Evolutionary conservation across 2,888 invertebrate species (phyloP).

Genomic region (Dioctria rufipes): DNA sequence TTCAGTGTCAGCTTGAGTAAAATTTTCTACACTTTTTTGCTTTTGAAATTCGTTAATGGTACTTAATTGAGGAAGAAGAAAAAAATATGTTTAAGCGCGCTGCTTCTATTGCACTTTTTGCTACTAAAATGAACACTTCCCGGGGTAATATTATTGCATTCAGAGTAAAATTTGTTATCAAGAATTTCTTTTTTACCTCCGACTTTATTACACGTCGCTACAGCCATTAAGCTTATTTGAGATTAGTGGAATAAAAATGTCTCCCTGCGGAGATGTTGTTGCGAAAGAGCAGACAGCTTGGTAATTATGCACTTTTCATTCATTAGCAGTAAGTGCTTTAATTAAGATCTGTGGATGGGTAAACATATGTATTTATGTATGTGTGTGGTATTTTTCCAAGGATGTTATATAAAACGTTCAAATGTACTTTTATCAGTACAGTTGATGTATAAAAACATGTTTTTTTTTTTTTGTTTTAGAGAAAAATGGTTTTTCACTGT

Average conservation of each 20-base stretch:
- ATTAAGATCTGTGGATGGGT: slow-evolving; percentile 4
- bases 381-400: too few relatives aligned
- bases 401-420: too few relatives aligned
- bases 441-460: too few relatives aligned
- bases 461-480: too few relatives aligned
- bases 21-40: neutral
- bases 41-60: neutral
- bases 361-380: too few relatives aligned
- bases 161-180: neutral
- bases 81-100: neutral
- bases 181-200: neutral
- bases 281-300: neutral
- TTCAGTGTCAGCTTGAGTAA: neutral
- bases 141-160: neutral
- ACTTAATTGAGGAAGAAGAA: neutral
- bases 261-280: neutral
- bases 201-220: neutral
- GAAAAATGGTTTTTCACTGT: too few relatives aligned
- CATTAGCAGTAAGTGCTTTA: slow-evolving; percentile 33
- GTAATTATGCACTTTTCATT: slow-evolving; percentile 42
- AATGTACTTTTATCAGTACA: too few relatives aligned
- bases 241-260: slow-evolving; percentile 1
- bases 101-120: neutral
- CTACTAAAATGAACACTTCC: neutral
- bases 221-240: slow-evolving; percentile 3